These are phyloP conservation scores for Seladonia tumulorum DNA, from an alignment of 2,888 invertebrate genomes.

Conservation along the genomic window DNA sequence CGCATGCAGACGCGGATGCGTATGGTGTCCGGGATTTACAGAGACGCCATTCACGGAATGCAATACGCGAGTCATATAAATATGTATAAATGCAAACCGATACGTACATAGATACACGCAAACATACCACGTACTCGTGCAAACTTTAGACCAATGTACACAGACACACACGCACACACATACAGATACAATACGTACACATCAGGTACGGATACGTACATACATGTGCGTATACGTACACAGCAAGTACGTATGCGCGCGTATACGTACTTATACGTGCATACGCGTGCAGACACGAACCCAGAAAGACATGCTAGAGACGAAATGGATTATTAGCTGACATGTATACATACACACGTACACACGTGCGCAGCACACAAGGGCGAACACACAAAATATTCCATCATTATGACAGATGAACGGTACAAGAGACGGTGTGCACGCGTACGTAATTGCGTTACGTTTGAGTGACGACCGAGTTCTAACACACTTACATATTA, in stretches of 20 bases:
- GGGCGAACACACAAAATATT: constrained; percentile 35
- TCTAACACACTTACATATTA: constrained; percentile 83
- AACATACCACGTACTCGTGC: not conserved
- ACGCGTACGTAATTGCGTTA: constrained; percentile 77
- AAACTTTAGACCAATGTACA: constrained; percentile 1
- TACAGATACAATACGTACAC: not conserved
- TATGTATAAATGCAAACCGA: constrained; percentile 29
- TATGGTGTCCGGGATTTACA: constrained; percentile 56
- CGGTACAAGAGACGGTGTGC: constrained; percentile 67
- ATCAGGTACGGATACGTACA: too few relatives aligned
- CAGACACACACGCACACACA: not conserved
- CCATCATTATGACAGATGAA: constrained; percentile 56
- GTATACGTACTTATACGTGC: not conserved
- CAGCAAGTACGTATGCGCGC: not conserved
- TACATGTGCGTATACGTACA: too few relatives aligned
- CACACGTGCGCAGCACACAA: constrained; percentile 15
- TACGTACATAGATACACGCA: constrained; percentile 20
- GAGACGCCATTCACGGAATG: constrained; percentile 46
- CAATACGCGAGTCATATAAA: constrained; percentile 38
- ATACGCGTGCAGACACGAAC: not conserved
- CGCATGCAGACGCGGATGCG: constrained; percentile 62
- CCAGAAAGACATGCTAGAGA: constrained; percentile 7
- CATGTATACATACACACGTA: constrained; percentile 19
- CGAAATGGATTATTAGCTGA: not conserved
- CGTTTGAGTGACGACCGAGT: constrained; percentile 81